Base-by-base conservation (phyloP, 2,797 vertebrate species). In the Microctenopoma steveboyesi region DNA sequence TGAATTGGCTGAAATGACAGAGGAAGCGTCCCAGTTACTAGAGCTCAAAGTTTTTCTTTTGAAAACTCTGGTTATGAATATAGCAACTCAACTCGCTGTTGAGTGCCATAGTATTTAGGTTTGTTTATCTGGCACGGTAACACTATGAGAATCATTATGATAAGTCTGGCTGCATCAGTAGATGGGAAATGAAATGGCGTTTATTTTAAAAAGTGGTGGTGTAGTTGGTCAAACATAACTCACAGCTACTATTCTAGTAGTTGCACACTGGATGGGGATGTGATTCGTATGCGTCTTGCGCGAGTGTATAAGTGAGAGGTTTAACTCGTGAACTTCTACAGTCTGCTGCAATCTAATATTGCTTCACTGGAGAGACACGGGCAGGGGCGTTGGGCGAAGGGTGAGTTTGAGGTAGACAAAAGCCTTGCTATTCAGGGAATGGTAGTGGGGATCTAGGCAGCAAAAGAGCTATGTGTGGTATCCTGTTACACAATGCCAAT, bases 401-500 rank as follows among this genome's bases (percentile, higher is more conserved):
- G 69, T 47, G 72, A 64, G 70, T 63, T 56, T 52, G 82, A 73
- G 78, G 89, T 80, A 86, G 88, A 95, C 92, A 93, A 94, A 95
- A 95, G 90, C 87, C 85, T 84, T 88, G 90, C 93, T 95, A 91
- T 94, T 88, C 91, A 79, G 88, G 89, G 92, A 95, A 92, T 86
- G 91, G 85, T 85, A 76, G 87, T 82, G 78, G 68, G 93, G 92
- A 93, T 94, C 91, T 68, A 57, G 89, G 81, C 87, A 84, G 88
- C 88, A 92, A 93, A 92, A 86, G 89, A 95, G 92, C 91, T 94
- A 95, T 95, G 95, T 95, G 92, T 92, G 95, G 94, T 95, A 95
- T 97, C 95, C 90, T 92, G 91, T 93, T 94, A 94, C 95, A 96
- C 95, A 97, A 94, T 94, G 90, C 92, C 85, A 91, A 89, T 96